These are phyloP conservation scores for Thera britannica DNA, from an alignment of 2,888 invertebrate genomes.

Conservation along the genomic window DNA sequence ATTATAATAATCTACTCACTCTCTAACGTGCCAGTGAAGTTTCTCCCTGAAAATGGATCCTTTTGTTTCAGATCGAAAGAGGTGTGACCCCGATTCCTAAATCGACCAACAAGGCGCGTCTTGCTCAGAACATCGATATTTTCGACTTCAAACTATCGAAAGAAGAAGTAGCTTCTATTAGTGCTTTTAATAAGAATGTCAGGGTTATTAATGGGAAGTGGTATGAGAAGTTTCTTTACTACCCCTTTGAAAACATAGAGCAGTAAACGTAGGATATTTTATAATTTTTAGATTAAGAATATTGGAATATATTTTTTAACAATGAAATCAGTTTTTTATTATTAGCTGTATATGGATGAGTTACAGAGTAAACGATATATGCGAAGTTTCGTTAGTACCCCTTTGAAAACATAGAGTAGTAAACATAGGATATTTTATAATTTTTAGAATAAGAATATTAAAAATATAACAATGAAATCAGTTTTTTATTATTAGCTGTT, in stretches of 20 bases:
- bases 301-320: no score
- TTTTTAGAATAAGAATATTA: no score
- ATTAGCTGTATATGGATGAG: no score
- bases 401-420: slow-evolving; percentile 41
- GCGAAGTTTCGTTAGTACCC: slow-evolving; percentile 63
- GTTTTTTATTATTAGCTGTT: no score
- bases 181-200: slow-evolving; percentile 75
- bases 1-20: no score
- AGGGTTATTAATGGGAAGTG: slow-evolving; percentile 60
- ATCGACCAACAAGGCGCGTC: slow-evolving; percentile 83
- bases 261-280: background rate
- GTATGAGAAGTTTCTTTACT: slow-evolving; percentile 60
- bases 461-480: no score
- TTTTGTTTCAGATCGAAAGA: slow-evolving; percentile 76
- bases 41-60: background rate
- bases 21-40: no score
- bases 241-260: slow-evolving; percentile 51
- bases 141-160: slow-evolving; percentile 85
- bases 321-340: no score
- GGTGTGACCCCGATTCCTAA: slow-evolving; percentile 86
- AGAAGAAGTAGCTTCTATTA: slow-evolving; percentile 81
- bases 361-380: slow-evolving; percentile 30
- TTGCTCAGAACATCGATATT: slow-evolving; percentile 84
- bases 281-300: background rate
- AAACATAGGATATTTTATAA: background rate